Evolutionary conservation across 2,797 vertebrate genomes (phyloP).

Genomic region (Gallirallus australis): DNA sequence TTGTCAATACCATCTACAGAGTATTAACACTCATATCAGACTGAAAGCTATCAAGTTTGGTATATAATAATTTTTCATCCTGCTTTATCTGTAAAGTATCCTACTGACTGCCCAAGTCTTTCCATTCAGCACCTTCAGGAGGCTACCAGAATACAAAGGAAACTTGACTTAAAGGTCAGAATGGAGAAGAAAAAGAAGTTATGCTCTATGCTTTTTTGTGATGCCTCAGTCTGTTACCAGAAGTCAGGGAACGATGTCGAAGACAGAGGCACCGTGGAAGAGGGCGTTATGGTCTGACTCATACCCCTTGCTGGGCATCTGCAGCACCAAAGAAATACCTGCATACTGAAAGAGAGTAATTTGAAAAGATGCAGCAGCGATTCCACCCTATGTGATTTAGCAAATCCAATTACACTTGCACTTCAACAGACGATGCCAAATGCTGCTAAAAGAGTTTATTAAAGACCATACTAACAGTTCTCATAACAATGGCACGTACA

Average conservation of each 20-base stretch:
- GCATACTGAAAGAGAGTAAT: accelerated
- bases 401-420: not conserved
- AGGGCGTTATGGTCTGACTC: not conserved
- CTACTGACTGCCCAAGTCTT: not conserved
- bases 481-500: constrained; percentile 78
- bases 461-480: constrained; percentile 70
- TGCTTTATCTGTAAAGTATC: not conserved
- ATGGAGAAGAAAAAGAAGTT: not conserved
- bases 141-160: not conserved
- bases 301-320: not conserved
- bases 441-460: constrained; percentile 81
- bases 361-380: not conserved
- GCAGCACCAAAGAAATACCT: not conserved
- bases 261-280: not conserved
- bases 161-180: not conserved
- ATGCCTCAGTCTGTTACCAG: not conserved
- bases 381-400: not conserved
- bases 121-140: not conserved
- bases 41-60: not conserved
- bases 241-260: not conserved
- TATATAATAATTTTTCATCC: not conserved
- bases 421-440: constrained; percentile 22
- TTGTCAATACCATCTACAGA: not conserved
- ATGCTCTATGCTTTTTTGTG: not conserved
- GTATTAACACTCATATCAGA: not conserved